A percentile compares a stretch with the other conserved stretches of the same genome.
These are phyloP conservation scores for Melanchra persicariae DNA, from an alignment of 2,888 invertebrate species.

Conservation along the genomic window DNA sequence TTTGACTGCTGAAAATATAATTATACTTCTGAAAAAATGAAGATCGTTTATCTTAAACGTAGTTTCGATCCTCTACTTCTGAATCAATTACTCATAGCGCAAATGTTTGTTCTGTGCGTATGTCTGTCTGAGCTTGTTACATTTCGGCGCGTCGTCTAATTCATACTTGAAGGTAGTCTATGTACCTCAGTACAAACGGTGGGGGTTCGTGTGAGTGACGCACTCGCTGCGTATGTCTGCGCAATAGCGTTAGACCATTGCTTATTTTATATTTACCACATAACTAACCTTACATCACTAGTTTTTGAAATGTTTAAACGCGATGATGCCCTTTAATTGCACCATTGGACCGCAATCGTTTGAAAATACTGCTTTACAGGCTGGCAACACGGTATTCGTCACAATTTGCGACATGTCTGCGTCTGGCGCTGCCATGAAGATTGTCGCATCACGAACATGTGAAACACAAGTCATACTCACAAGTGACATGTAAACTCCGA, in stretches of 20 bases:
- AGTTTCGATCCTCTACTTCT: not conserved
- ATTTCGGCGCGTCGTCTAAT: conserved; percentile 21
- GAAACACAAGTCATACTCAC: conserved; percentile 4
- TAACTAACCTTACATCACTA: conserved; percentile 61
- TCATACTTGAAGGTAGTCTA: conserved; percentile 43
- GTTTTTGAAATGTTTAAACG: conserved; percentile 49
- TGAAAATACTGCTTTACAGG: conserved; percentile 2
- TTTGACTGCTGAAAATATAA: too few species aligned
- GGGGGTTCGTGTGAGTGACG: conserved; percentile 68
- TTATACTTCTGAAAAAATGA: too few species aligned
- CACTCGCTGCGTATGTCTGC: conserved; percentile 61
- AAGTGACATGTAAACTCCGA: conserved; percentile 3
- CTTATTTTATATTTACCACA: conserved; percentile 59
- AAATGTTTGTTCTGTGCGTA: not conserved
- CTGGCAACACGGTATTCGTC: conserved; percentile 10
- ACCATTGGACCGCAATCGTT: conserved; percentile 22
- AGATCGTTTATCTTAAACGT: not conserved
- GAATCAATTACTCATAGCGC: conserved; percentile 14
- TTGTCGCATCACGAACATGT: conserved; percentile 23
- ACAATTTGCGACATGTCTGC: conserved; percentile 10
- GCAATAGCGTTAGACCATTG: conserved; percentile 55
- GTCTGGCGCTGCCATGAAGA: conserved; percentile 14
- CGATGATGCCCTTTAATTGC: conserved; percentile 43
- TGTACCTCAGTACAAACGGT: conserved; percentile 60
- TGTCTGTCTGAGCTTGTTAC: not conserved